Conservation (phyloP, 2,113 vertebrate species). For the Podarcis muralis region DNA sequence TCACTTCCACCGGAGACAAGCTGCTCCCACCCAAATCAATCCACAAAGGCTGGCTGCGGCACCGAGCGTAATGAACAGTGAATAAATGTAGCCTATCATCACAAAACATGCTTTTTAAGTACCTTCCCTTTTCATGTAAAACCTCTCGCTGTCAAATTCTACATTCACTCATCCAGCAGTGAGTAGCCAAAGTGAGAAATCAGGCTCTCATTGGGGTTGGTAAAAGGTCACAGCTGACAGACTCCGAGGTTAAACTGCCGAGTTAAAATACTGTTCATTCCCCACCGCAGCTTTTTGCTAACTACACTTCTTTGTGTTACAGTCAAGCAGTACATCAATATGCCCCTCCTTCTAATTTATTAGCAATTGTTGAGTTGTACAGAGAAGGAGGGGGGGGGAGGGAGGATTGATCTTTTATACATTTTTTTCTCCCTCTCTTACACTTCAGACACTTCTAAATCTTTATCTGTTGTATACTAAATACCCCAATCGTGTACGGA, state of each 20-base stretch:
- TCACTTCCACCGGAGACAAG: slow-evolving; percentile 82
- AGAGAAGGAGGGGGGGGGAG: slow-evolving; percentile 65
- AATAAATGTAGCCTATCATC: slow-evolving; percentile 96
- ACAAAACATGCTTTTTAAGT: slow-evolving; percentile 97
- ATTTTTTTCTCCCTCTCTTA: slow-evolving; percentile 16
- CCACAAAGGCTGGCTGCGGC: slow-evolving; percentile 81
- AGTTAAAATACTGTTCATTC: slow-evolving; percentile 99
- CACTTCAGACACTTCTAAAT: slow-evolving; percentile 67
- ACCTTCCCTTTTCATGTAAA: slow-evolving; percentile 99
- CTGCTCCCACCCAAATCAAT: slow-evolving; percentile 89
- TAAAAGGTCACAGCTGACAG: slow-evolving; percentile 99
- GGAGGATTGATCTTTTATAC: slow-evolving; percentile 81
- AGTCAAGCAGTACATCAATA: slow-evolving; percentile 93
- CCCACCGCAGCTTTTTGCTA: slow-evolving; percentile 92
- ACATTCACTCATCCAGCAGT: slow-evolving; percentile 90
- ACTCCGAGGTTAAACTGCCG: slow-evolving; percentile 98
- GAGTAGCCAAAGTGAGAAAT: slow-evolving; percentile 93
- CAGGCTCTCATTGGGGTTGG: slow-evolving; percentile 97
- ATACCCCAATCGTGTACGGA: slow-evolving; percentile 35
- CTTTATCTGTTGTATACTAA: slow-evolving; percentile 61
- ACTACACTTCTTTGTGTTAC: slow-evolving; percentile 97
- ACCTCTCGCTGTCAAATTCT: slow-evolving; percentile 96
- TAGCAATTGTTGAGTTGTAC: slow-evolving; percentile 89
- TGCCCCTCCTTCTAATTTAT: slow-evolving; percentile 92
- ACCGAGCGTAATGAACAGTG: slow-evolving; percentile 91